Evolutionary conservation across 2,113 vertebrate genomes (phyloP).

Genomic region (Catagonus wagneri): DNA sequence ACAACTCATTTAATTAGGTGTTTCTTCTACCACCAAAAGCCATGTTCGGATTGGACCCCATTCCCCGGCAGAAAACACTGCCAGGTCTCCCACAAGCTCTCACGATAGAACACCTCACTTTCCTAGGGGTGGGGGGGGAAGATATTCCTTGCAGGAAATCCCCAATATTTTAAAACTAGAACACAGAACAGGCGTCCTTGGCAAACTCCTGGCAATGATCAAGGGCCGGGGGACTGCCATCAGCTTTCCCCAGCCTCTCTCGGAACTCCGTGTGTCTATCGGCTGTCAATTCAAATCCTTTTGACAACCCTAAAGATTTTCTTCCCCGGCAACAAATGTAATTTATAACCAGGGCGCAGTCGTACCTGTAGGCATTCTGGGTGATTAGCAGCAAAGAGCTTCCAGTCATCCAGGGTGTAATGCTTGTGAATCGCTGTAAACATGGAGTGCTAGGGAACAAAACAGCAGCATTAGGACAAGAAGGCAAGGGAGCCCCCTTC

Average conservation of each 20-base stretch:
- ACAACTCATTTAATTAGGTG: not conserved
- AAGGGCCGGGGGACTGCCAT: not conserved
- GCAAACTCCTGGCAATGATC: too few species aligned
- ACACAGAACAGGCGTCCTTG: not conserved
- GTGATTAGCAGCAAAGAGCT: conserved; percentile 92
- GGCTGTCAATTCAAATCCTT: not conserved
- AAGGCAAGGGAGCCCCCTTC: not conserved
- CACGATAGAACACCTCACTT: not conserved
- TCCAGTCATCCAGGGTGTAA: conserved; percentile 97
- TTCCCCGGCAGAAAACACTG: not conserved
- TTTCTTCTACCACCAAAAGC: not conserved
- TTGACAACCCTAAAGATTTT: not conserved
- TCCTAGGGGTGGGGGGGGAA: not conserved
- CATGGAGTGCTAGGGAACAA: conserved; percentile 93
- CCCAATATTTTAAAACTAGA: not conserved
- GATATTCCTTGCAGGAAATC: not conserved
- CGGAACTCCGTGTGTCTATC: accelerated
- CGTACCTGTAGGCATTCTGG: conserved; percentile 97
- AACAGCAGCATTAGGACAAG: conserved; percentile 63
- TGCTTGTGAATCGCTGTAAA: conserved; percentile 99
- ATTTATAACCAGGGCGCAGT: conserved; percentile 54
- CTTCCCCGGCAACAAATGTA: not conserved
- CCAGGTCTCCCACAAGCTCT: not conserved
- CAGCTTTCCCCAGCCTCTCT: not conserved
- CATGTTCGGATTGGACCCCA: not conserved